phyloP scores from a whole-genome alignment of 2,888 invertebrate species.

The Lasioglossum morio region DNA sequence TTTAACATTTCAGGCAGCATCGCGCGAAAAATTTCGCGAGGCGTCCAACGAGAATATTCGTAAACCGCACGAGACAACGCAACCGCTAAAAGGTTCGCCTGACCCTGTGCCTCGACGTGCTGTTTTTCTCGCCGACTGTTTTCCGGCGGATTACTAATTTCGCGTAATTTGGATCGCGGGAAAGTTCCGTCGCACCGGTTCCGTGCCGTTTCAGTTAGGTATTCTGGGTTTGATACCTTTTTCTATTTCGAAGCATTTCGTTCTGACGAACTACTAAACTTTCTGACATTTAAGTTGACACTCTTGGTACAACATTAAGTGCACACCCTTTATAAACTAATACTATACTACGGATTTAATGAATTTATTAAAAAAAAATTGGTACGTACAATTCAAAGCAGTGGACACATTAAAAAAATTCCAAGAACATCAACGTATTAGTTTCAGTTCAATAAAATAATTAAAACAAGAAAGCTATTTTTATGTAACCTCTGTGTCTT shows the following conservation, averaged over 20 bases:
- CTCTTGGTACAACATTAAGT: no score
- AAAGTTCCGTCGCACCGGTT: not conserved
- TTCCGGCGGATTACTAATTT: conserved; percentile 15
- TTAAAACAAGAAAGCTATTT: no score
- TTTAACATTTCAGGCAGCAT: conserved; percentile 8
- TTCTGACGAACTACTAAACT: not conserved
- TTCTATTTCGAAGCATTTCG: not conserved
- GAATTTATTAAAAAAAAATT: no score
- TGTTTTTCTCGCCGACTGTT: not conserved
- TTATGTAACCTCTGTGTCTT: no score
- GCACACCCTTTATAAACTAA: no score
- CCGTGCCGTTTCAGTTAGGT: not conserved
- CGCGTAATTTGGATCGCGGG: not conserved
- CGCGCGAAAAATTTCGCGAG: conserved; percentile 21
- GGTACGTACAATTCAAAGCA: no score
- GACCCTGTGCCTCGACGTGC: not conserved
- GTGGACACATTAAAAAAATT: no score
- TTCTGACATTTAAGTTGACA: not conserved
- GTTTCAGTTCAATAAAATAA: no score
- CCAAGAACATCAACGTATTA: no score
- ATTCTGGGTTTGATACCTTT: not conserved
- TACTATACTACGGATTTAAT: no score
- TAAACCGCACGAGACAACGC: conserved; percentile 3
- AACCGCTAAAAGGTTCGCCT: conserved; percentile 2
- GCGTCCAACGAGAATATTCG: conserved; percentile 16